Percentiles rank a stretch among this genome's conserved stretches.
These are phyloP conservation scores for Trididemnum nubilum DNA, from an alignment of 23 tunicate species.

Conservation along the genomic window DNA sequence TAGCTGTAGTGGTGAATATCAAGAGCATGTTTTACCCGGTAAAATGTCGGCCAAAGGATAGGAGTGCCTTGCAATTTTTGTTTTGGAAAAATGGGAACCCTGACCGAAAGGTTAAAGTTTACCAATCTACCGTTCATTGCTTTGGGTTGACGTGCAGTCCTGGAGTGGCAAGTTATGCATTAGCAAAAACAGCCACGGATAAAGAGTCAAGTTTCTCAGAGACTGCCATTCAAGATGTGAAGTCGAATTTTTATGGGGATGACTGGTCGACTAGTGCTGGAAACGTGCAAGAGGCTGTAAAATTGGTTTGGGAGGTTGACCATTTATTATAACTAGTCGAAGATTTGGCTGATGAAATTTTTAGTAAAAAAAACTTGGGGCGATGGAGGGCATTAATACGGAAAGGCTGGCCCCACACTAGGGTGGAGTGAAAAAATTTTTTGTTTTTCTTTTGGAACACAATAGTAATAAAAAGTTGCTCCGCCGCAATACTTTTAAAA, in stretches of 20 bases:
- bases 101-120: not conserved
- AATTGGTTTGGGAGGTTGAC: not conserved
- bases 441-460: too few relatives aligned
- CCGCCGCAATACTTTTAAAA: too few relatives aligned
- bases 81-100: conserved; percentile 18
- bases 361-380: not conserved
- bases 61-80: not conserved
- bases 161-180: conserved; percentile 5
- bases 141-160: conserved; percentile 18
- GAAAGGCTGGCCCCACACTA: not conserved
- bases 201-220: not conserved
- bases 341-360: not conserved
- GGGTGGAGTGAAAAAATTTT: too few relatives aligned
- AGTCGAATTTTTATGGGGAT: not conserved
- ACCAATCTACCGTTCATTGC: conserved; percentile 10
- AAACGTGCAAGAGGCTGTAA: not conserved
- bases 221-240: not conserved
- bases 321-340: not conserved
- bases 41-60: not conserved
- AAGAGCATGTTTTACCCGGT: not conserved
- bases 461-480: too few relatives aligned
- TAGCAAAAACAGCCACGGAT: not conserved
- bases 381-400: not conserved
- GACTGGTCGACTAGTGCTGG: not conserved
- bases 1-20: not conserved